Conservation (phyloP, 1,140 invertebrate genomes). For the Heliconius congener region DNA sequence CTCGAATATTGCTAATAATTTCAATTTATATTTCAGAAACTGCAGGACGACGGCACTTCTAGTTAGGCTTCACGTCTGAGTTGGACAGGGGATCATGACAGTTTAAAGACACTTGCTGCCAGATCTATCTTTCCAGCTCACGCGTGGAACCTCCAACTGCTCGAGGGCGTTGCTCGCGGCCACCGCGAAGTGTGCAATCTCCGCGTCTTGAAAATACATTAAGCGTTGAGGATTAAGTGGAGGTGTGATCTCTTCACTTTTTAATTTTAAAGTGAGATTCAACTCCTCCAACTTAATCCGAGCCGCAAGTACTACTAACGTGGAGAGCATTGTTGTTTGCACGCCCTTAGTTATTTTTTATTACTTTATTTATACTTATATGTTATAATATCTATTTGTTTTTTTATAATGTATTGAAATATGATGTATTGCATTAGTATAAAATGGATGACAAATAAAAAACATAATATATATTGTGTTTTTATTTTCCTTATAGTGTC, state of each 20-base stretch:
- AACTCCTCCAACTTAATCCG: conserved; percentile 83
- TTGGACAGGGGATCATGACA: conserved; percentile 82
- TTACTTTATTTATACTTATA: not conserved
- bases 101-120: conserved; percentile 73
- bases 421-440: not conserved
- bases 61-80: conserved; percentile 72
- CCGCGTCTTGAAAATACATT: not conserved
- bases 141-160: conserved; percentile 60
- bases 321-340: not conserved
- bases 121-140: conserved; percentile 83
- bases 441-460: conserved; percentile 3
- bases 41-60: conserved; percentile 2
- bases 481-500: conserved; percentile 1
- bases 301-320: conserved; percentile 49
- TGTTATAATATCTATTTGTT: not conserved
- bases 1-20: conserved; percentile 35
- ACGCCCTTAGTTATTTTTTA: not conserved
- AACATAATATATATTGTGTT: not conserved
- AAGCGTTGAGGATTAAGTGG: conserved; percentile 80
- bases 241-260: conserved; percentile 83
- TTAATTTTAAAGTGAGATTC: conserved; percentile 82
- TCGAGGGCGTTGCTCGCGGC: not conserved
- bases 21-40: conserved; percentile 52
- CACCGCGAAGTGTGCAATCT: not conserved
- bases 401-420: not conserved